Percentiles rank a stretch among this genome's conserved stretches.
Conservation (phyloP, 2,113 vertebrate species). For the Cottus gobio region DNA sequence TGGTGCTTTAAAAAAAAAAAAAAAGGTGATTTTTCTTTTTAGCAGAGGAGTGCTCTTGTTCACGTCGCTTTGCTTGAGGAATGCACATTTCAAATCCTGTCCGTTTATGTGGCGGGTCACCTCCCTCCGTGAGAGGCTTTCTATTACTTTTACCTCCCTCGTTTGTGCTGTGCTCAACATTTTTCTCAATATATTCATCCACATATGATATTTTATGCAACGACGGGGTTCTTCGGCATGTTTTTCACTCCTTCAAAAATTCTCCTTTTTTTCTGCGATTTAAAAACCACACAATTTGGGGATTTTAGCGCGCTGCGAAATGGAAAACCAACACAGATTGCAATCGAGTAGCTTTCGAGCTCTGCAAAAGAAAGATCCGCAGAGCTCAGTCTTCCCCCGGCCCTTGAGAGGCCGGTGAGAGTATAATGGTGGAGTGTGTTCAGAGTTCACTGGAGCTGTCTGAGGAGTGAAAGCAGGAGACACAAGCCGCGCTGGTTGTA, state of each 20-base stretch:
- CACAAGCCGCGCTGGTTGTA: conserved; percentile 42
- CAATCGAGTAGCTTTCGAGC: conserved; percentile 21
- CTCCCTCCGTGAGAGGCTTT: conserved; percentile 24
- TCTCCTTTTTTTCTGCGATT: conserved; percentile 4
- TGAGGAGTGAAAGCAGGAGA: conserved; percentile 54
- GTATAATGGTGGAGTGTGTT: conserved; percentile 59
- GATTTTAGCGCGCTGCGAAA: conserved; percentile 35
- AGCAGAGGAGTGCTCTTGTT: conserved; percentile 15
- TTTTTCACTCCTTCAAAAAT: conserved; percentile 25
- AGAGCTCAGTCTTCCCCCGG: conserved; percentile 34
- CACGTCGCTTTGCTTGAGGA: conserved; percentile 31
- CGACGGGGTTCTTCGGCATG: conserved; percentile 15
- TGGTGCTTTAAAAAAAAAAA: conserved; percentile 10
- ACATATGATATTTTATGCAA: conserved; percentile 21
- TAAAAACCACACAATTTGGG: conserved; percentile 9
- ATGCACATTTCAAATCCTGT: conserved; percentile 33
- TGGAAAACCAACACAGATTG: conserved; percentile 21
- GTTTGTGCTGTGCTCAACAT: conserved; percentile 30
- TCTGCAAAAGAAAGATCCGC: conserved; percentile 19
- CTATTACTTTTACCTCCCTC: conserved; percentile 28
- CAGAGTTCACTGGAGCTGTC: conserved; percentile 59
- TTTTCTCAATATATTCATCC: conserved; percentile 32
- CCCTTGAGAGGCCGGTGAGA: conserved; percentile 28
- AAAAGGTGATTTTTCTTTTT: conserved; percentile 26
- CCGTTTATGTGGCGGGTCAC: conserved; percentile 4